phyloP scores from a whole-genome alignment of 1,140 invertebrate species.

The Alviniconcha marisindica region DNA sequence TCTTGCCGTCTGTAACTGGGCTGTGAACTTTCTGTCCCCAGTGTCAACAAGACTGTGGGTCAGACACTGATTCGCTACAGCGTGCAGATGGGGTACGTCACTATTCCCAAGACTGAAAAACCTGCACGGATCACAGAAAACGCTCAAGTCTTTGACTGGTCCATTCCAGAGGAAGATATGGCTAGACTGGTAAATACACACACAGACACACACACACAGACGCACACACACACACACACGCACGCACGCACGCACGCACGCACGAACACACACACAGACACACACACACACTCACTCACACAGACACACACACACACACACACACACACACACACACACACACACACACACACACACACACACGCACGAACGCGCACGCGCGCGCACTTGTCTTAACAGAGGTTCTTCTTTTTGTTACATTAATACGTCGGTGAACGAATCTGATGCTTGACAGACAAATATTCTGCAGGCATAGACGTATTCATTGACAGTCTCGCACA shows the following conservation, averaged over 20 bases:
- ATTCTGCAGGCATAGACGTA: too few species aligned
- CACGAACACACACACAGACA: neutral
- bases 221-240: too few species aligned
- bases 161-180: conserved; percentile 52
- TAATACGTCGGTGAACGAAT: too few species aligned
- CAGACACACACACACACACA: neutral
- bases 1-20: too few species aligned
- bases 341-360: too few species aligned
- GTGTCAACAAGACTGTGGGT: conserved; percentile 52
- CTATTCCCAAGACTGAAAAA: conserved; percentile 63
- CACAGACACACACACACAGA: too few species aligned
- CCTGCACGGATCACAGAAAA: conserved; percentile 57
- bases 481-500: too few species aligned
- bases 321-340: too few species aligned
- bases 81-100: conserved; percentile 63
- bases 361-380: neutral
- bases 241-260: too few species aligned
- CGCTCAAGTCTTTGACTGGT: conserved; percentile 60
- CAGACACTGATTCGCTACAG: conserved; percentile 62
- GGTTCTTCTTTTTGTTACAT: too few species aligned
- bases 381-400: too few species aligned
- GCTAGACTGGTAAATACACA: conserved; percentile 36
- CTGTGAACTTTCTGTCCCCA: conserved; percentile 22
- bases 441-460: too few species aligned
- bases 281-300: neutral